These are phyloP conservation scores for Drosophila engyochracea DNA, from an alignment of 2,888 invertebrate genomes.

Conservation along the genomic window DNA sequence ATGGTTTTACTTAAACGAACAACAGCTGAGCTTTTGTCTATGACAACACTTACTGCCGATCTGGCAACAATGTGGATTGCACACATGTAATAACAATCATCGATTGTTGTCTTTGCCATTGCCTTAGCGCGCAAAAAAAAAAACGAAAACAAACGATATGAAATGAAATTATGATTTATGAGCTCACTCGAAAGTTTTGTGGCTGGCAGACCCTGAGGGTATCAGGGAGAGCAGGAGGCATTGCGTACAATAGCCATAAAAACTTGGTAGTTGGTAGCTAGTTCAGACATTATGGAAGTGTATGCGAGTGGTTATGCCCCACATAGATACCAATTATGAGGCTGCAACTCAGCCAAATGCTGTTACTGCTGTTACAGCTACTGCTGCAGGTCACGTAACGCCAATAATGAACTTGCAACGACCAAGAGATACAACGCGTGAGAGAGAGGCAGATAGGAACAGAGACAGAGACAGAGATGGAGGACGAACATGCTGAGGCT, in stretches of 20 bases:
- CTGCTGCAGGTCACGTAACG: conserved; percentile 71
- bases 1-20: neutral
- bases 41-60: neutral
- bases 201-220: neutral
- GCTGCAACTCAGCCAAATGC: conserved; percentile 30
- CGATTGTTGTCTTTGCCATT: conserved; percentile 8
- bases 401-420: conserved; percentile 70
- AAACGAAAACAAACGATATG: neutral
- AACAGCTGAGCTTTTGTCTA: neutral
- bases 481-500: neutral
- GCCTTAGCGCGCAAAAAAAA: neutral
- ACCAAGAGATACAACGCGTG: conserved; percentile 1
- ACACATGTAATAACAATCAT: conserved; percentile 1
- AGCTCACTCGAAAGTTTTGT: conserved; percentile 15
- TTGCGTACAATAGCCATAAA: conserved; percentile 5
- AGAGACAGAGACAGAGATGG: neutral
- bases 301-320: conserved; percentile 35
- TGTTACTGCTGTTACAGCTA: conserved; percentile 42
- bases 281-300: conserved; percentile 5
- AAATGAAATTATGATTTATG: conserved; percentile 36
- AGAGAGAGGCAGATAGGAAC: neutral
- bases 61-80: neutral
- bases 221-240: neutral
- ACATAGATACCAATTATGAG: conserved; percentile 62
- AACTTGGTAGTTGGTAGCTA: conserved; percentile 9